Percentiles rank a stretch among this genome's conserved stretches.
These are phyloP conservation scores for Neoitamus cyanurus DNA, from an alignment of 2,888 invertebrate species.

Conservation along the genomic window DNA sequence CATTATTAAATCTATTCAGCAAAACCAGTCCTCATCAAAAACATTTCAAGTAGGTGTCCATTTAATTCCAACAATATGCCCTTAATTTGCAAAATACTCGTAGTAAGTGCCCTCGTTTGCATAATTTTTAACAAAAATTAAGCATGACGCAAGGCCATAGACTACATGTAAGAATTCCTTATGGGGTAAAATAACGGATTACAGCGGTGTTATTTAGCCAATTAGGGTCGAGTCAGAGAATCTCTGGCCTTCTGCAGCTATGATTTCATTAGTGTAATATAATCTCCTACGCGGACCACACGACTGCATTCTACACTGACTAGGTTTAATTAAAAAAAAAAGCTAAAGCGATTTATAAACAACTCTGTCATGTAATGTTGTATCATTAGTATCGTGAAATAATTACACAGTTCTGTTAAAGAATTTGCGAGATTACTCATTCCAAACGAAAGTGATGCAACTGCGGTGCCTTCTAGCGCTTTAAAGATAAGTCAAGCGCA, in stretches of 20 bases:
- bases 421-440: neutral
- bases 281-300: neutral
- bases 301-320: no score
- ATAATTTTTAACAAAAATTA: neutral
- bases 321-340: neutral
- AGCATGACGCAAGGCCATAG: neutral
- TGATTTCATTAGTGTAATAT: neutral
- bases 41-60: neutral
- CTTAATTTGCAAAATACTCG: neutral
- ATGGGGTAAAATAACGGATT: neutral
- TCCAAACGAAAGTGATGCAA: neutral
- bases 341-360: neutral
- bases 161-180: neutral
- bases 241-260: neutral
- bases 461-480: neutral
- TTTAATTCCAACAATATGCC: neutral
- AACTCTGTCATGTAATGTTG: neutral
- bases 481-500: neutral
- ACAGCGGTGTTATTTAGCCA: neutral
- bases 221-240: neutral
- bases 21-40: neutral
- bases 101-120: neutral
- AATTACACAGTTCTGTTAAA: neutral
- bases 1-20: neutral
- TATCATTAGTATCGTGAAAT: neutral